Conservation (phyloP, 2,113 vertebrate genomes). For the Cyprinodon variegatus region DNA sequence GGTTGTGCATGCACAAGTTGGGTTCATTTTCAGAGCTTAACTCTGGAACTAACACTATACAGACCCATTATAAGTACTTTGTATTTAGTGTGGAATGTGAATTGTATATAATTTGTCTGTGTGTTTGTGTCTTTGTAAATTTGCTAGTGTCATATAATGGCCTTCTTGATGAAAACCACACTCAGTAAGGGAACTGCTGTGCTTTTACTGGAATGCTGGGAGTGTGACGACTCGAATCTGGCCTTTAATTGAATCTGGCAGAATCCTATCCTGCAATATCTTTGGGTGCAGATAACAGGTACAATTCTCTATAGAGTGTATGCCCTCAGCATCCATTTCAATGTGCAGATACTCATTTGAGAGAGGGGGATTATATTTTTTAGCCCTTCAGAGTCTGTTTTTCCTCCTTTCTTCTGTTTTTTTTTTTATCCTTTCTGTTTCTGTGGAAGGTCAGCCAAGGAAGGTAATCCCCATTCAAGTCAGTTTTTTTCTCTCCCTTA, state of each 20-base stretch:
- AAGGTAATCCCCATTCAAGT: constrained; percentile 73
- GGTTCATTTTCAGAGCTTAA: constrained; percentile 18
- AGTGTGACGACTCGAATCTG: constrained; percentile 14
- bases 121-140: constrained; percentile 10
- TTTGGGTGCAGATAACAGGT: constrained; percentile 56
- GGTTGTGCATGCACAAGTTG: constrained; percentile 13
- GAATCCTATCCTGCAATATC: constrained; percentile 60
- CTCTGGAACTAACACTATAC: constrained; percentile 14
- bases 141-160: constrained; percentile 30
- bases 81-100: constrained; percentile 11
- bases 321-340: constrained; percentile 46
- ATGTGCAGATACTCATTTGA: constrained; percentile 54
- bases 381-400: constrained; percentile 62
- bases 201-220: constrained; percentile 25
- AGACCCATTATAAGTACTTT: constrained; percentile 12
- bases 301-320: constrained; percentile 44
- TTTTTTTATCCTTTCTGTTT: constrained; percentile 20
- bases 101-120: constrained; percentile 3
- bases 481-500: constrained; percentile 63
- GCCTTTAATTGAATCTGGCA: constrained; percentile 51
- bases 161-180: constrained; percentile 20
- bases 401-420: constrained; percentile 36
- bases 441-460: constrained; percentile 78
- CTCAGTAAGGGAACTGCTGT: constrained; percentile 3
- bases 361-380: constrained; percentile 71